Evolutionary conservation across 2,113 vertebrate genomes (phyloP), one percentile per base, ranked within the genome.

Genomic region (Tympanuchus pallidicinctus): DNA sequence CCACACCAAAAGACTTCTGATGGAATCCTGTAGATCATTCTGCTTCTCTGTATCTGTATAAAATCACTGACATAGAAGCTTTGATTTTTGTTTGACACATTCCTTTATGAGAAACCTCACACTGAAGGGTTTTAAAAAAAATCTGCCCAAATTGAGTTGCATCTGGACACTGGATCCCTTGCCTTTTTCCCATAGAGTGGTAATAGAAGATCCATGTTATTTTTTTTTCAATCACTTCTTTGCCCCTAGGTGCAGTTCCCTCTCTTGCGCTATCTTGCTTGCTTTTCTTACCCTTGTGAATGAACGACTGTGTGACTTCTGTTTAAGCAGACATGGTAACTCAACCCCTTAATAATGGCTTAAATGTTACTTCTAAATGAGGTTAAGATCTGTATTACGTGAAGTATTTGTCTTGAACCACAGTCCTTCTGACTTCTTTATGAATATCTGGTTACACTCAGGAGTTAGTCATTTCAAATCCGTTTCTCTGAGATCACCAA

Each of bases 231-330:
- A 64, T 92, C 86, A 76, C 59, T 88, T 79, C 60, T 27, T 89
- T 82, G 86, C 74, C 42, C 67, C 75, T 60, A 92, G 72, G 50
- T 90, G 21, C 59, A 82, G 61, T 91, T 95, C 75, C 27, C 73
- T 91, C 84, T 88, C 87, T 92, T 90, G 56, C 71, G 86, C 96
- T 93, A 87, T 94, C 92, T 86, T 75, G 48, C 69, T 89, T 84
- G 74, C 88, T 91, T 92, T 92, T 89, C 95, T 93, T 95, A 91
- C 86, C 74, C 80, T 77, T 89, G 71, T 84, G 89, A 88, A 93
- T 88, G 89, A 81, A 93, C 84, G 89, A 81, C 85, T 71, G 73
- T 88, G 82, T 89, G 95, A 81, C 76, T 92, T 94, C 65, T 52
- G 27, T 77, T 95, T 92, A 89, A 90, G 85, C 79, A 80, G 82